Evolutionary conservation across 2,797 vertebrate genomes (phyloP).

Genomic region (Pangasius macronema): DNA sequence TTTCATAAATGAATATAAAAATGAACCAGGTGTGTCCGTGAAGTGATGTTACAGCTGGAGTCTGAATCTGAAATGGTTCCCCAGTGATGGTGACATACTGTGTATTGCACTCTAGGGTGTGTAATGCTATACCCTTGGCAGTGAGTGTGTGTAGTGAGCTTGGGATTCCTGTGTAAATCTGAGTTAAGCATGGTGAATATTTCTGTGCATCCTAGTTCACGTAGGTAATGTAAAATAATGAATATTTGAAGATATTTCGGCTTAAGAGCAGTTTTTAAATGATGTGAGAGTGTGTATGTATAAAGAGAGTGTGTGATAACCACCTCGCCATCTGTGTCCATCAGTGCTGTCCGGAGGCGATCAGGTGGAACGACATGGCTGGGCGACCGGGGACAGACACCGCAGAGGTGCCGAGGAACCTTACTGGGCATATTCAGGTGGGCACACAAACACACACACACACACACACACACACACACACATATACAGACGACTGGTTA

Average conservation of each 20-base stretch:
- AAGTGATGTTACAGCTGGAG: neutral
- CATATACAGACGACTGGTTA: neutral
- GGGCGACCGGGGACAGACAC: conserved; percentile 70
- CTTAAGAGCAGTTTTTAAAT: neutral
- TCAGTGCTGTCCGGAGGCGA: conserved; percentile 86
- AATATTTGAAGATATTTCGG: neutral
- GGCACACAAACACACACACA: conserved; percentile 37
- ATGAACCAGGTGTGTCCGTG: neutral
- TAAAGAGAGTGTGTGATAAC: conserved; percentile 8
- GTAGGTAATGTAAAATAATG: neutral
- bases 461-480: neutral
- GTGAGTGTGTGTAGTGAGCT: neutral
- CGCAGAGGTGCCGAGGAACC: conserved; percentile 86
- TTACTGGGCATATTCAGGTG: conserved; percentile 96
- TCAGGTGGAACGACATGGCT: conserved; percentile 74
- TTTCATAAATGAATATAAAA: neutral
- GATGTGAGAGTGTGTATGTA: neutral
- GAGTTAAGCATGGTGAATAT: no score
- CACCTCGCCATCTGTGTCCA: conserved; percentile 53
- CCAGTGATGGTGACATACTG: neutral
- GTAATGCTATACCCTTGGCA: neutral
- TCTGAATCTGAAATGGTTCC: neutral
- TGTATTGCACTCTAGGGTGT: neutral
- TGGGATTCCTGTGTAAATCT: neutral
- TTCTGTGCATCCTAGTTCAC: neutral